Conservation (phyloP, 2,888 invertebrate species). For the Dicycla oo region DNA sequence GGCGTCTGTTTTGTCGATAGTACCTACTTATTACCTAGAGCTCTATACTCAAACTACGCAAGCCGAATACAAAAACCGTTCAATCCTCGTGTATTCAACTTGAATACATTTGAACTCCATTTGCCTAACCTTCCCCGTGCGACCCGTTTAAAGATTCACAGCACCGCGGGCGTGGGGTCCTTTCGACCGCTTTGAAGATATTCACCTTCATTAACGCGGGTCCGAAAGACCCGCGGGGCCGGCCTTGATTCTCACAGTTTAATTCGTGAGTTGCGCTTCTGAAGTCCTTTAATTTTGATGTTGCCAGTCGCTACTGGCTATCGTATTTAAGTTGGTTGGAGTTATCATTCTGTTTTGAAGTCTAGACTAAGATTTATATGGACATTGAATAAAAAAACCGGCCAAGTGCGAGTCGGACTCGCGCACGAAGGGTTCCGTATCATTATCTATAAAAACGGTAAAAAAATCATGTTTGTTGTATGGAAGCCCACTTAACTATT, state of each 20-base stretch:
- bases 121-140: slow-evolving; percentile 74
- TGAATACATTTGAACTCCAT: slow-evolving; percentile 77
- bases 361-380: not conserved
- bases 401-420: no score
- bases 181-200: slow-evolving; percentile 87
- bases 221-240: slow-evolving; percentile 80
- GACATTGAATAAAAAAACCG: no score
- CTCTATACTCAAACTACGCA: slow-evolving; percentile 30
- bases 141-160: slow-evolving; percentile 88
- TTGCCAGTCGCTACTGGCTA: slow-evolving; percentile 49
- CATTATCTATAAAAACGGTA: no score
- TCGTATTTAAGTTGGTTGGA: slow-evolving; percentile 28
- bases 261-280: slow-evolving; percentile 59
- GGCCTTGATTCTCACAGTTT: slow-evolving; percentile 64
- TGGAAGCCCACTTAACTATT: no score
- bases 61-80: slow-evolving; percentile 55
- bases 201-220: slow-evolving; percentile 88
- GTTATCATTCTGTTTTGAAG: not conserved
- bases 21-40: slow-evolving; percentile 16
- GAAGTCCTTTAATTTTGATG: slow-evolving; percentile 51
- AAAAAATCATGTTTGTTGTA: no score
- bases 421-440: no score
- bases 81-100: slow-evolving; percentile 66
- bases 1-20: no score
- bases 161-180: slow-evolving; percentile 82